These are phyloP conservation scores for Cryptomyrus ogoouensis DNA, from an alignment of 2,113 vertebrate genomes.

Conservation along the genomic window DNA sequence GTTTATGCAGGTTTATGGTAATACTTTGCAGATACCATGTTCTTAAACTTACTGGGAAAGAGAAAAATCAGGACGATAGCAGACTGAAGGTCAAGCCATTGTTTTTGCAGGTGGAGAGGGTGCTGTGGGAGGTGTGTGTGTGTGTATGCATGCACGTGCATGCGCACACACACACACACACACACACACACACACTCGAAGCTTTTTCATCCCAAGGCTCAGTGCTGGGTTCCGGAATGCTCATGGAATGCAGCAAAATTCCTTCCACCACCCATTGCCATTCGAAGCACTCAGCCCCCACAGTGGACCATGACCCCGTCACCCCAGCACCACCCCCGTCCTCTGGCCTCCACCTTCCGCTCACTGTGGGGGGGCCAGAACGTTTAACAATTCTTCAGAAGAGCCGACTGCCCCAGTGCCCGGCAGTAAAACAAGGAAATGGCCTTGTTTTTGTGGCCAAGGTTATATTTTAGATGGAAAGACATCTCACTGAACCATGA, in stretches of 20 bases:
- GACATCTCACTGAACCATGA: not conserved
- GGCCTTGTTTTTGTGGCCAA: not conserved
- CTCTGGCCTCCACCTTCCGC: constrained; percentile 7
- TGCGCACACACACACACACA: not conserved
- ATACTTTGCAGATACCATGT: not conserved
- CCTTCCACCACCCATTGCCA: constrained; percentile 33
- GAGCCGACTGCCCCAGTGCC: not conserved
- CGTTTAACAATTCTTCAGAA: not conserved
- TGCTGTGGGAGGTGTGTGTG: not conserved
- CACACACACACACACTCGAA: no score
- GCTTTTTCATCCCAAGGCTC: constrained; percentile 12
- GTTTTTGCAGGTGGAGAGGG: constrained; percentile 4
- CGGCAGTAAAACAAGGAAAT: constrained; percentile 1
- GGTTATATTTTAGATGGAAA: not conserved
- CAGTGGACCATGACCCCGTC: constrained; percentile 15
- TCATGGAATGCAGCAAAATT: constrained; percentile 43
- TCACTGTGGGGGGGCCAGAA: not conserved
- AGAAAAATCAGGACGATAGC: not conserved
- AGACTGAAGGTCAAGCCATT: constrained; percentile 11
- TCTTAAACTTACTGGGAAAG: not conserved
- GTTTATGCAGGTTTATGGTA: not conserved
- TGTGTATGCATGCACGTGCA: not conserved
- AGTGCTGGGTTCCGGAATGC: constrained; percentile 34
- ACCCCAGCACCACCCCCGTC: not conserved
- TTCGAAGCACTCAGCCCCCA: constrained; percentile 24